Evolutionary conservation across 2,888 invertebrate genomes (phyloP), one percentile per base, ranked within the genome.

Genomic region (Rhamnusium bicolor): DNA sequence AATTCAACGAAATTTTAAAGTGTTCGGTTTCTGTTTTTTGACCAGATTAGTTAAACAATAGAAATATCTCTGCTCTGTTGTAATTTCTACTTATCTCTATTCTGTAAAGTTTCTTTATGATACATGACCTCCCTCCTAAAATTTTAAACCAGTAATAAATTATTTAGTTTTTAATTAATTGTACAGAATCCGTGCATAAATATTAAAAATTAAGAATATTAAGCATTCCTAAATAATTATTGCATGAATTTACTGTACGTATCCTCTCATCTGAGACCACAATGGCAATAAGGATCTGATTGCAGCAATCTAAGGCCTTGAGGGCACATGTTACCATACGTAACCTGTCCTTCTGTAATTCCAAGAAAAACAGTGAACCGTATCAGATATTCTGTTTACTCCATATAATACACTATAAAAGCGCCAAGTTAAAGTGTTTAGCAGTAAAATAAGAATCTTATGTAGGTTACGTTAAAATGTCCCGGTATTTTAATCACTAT

Each of bases 391-490:
- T 49, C 49, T 49, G 63, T 63, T 63, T 63, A 51, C 63, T 51
- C 49, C 16, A 63, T 51, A 63, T 49, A 63, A 63, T 49, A 51
- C 63, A 27, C 63, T 63, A 51, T 63, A 63, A 63, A 63, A 63
- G 51, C 51, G 63, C 63, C 63, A 63, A 24, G 27, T 18, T 49
- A 49, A 63, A 49, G 63, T 49, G 63, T 51, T 63, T 63, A 63
- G 51, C 51, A 63, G 27, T 63, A 63, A 63, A 63, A 63, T 63
- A 63, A 49, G 63, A 63, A 63, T 63, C 63, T 63, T 51, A 51
- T 63, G 63, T 63, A 63, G 63, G 63, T 63, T 63, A 63, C 51
- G 63, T 51, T 49, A 49, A 63, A 49, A 63, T 62, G 24, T 40
- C 49, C 49, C n/a, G 49, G 62, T 10, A 32, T 62, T 24, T 49